Evolutionary conservation across 2,113 vertebrate species (phyloP).

Genomic region (Notothenia rossii): DNA sequence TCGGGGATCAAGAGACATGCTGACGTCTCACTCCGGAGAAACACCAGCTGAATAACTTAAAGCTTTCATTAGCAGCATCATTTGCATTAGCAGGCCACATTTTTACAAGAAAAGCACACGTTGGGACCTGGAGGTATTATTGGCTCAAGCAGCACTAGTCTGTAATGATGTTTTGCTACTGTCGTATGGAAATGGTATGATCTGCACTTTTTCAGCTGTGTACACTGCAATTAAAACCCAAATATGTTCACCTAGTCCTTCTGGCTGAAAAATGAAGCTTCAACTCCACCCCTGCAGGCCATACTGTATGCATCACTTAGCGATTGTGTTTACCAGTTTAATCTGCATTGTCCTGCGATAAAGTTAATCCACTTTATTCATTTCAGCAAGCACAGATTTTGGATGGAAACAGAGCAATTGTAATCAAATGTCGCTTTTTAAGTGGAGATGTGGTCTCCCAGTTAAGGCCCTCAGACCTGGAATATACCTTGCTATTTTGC

Average conservation of each 20-base stretch:
- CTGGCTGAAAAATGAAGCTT: slow-evolving; percentile 27
- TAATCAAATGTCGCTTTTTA: slow-evolving; percentile 79
- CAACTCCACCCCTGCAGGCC: slow-evolving; percentile 49
- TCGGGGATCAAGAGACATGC: slow-evolving; percentile 79
- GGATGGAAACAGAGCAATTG: slow-evolving; percentile 75
- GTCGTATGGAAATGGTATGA: slow-evolving; percentile 14
- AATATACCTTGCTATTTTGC: slow-evolving; percentile 63
- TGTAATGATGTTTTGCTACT: background rate
- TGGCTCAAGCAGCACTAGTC: slow-evolving; percentile 3
- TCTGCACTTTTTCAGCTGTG: slow-evolving; percentile 17
- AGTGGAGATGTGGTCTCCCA: slow-evolving; percentile 60
- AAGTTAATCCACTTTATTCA: slow-evolving; percentile 83
- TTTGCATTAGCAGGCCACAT: slow-evolving; percentile 59
- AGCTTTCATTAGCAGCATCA: slow-evolving; percentile 72
- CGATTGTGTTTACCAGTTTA: slow-evolving; percentile 79
- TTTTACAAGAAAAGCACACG: slow-evolving; percentile 41
- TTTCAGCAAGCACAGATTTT: slow-evolving; percentile 76
- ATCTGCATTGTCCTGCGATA: slow-evolving; percentile 79
- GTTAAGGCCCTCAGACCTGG: slow-evolving; percentile 54
- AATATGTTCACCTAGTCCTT: slow-evolving; percentile 28
- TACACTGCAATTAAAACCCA: slow-evolving; percentile 26
- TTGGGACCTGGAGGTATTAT: slow-evolving; percentile 20
- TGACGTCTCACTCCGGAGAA: slow-evolving; percentile 75
- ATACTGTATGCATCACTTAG: slow-evolving; percentile 68
- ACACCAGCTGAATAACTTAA: slow-evolving; percentile 73